Evolutionary conservation across 1,140 invertebrate genomes (phyloP).

Genomic region (Thaumetopoea pityocampa): DNA sequence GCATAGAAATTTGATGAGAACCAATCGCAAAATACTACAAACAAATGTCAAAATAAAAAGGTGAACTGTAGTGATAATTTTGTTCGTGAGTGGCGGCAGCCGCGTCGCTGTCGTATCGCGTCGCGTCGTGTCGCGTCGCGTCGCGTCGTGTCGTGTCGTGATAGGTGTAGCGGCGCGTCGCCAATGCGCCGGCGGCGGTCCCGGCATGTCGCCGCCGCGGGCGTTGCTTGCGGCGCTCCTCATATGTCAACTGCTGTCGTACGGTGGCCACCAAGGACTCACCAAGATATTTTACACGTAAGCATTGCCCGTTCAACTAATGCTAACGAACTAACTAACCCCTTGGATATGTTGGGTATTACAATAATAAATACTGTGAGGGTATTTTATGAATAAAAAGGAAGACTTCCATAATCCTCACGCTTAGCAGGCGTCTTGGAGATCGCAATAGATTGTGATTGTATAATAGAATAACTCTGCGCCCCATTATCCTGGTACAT

Average conservation of each 20-base stretch:
- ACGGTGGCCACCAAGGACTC: slow-evolving; percentile 70
- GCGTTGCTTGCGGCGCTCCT: slow-evolving; percentile 66
- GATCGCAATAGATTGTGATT: too few relatives aligned
- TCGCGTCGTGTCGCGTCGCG: slow-evolving; percentile 7
- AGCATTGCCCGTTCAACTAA: slow-evolving; percentile 18
- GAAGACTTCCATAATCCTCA: too few relatives aligned
- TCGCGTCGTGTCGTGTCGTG: slow-evolving; percentile 34
- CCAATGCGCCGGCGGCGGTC: slow-evolving; percentile 67
- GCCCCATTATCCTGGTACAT: too few relatives aligned
- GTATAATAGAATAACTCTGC: too few relatives aligned
- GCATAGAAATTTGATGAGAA: too few relatives aligned
- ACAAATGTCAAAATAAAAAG: slow-evolving; percentile 5
- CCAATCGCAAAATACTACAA: neutral
- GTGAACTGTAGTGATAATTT: slow-evolving; percentile 5
- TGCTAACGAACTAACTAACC: neutral
- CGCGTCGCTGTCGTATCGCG: neutral
- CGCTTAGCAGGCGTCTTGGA: too few relatives aligned
- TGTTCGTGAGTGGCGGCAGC: neutral
- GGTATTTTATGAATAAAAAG: too few relatives aligned
- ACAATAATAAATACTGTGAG: too few relatives aligned
- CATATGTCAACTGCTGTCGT: slow-evolving; percentile 66
- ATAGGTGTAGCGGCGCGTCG: slow-evolving; percentile 52
- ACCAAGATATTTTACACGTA: slow-evolving; percentile 73
- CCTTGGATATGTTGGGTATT: neutral
- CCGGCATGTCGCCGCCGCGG: slow-evolving; percentile 67